Evolutionary conservation across 2,113 vertebrate genomes (phyloP).

Genomic region (Gymnarchus niloticus): DNA sequence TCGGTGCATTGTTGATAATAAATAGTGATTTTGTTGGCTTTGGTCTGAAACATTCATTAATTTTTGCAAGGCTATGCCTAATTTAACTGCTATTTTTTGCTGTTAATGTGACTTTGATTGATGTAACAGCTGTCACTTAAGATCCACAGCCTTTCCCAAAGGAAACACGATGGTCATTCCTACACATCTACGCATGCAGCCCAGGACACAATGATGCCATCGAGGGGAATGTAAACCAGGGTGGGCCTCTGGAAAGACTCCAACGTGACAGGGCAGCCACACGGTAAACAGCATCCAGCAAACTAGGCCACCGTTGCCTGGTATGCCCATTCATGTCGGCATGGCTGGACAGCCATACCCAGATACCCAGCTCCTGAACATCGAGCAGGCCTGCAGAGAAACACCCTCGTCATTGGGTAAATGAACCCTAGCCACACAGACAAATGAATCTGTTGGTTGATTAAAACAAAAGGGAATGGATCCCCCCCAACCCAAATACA

Average conservation of each 20-base stretch:
- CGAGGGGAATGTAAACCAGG: neutral
- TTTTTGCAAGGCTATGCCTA: neutral
- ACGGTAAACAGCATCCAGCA: neutral
- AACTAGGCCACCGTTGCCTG: neutral
- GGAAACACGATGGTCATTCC: constrained; percentile 15
- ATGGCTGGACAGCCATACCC: neutral
- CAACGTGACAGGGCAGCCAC: neutral
- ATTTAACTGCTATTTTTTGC: constrained; percentile 5
- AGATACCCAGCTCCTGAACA: neutral
- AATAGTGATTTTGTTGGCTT: neutral
- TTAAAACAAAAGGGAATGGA: neutral
- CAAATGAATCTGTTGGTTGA: neutral
- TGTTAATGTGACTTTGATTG: constrained; percentile 4
- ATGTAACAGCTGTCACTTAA: neutral
- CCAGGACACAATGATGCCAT: neutral
- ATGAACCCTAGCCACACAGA: too few species aligned
- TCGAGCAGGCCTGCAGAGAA: neutral
- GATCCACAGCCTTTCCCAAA: constrained; percentile 38
- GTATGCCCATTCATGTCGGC: neutral
- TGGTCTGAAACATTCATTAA: neutral
- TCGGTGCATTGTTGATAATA: constrained; percentile 1
- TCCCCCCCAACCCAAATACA: too few species aligned
- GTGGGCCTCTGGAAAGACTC: neutral
- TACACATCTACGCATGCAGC: constrained; percentile 11
- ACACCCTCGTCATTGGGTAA: neutral